Evolutionary conservation across 2,888 invertebrate genomes (phyloP).

Genomic region (Leptopilina drosophilae): DNA sequence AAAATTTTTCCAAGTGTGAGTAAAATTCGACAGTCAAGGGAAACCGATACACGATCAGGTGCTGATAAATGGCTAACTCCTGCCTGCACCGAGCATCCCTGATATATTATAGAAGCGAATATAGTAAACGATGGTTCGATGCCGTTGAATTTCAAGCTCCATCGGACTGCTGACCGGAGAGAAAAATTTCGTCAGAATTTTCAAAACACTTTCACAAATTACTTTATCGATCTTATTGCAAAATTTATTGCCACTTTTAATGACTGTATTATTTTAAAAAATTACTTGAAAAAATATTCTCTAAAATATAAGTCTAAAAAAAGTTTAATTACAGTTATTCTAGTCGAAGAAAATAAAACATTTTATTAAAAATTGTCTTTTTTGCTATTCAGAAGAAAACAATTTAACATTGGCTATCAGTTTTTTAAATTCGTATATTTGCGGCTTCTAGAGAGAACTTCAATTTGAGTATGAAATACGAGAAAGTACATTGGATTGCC

Average conservation of each 20-base stretch:
- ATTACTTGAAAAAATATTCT: too few relatives aligned
- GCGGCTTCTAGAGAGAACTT: neutral
- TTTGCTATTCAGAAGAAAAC: neutral
- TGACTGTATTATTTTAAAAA: neutral
- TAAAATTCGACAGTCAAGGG: constrained; percentile 26
- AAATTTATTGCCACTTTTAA: constrained; percentile 15
- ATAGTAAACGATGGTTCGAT: constrained; percentile 34
- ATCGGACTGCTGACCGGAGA: constrained; percentile 39
- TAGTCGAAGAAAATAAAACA: too few relatives aligned
- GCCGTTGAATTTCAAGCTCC: constrained; percentile 39
- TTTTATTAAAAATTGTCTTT: too few relatives aligned
- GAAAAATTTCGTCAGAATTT: constrained; percentile 30
- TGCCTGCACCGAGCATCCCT: constrained; percentile 40
- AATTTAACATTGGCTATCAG: neutral
- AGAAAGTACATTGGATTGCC: constrained; percentile 15
- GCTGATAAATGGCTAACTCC: constrained; percentile 42
- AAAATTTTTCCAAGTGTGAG: constrained; percentile 4
- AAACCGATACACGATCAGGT: constrained; percentile 42
- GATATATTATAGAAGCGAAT: constrained; percentile 41
- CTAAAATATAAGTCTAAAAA: too few relatives aligned
- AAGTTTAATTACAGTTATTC: too few relatives aligned
- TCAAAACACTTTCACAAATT: constrained; percentile 25
- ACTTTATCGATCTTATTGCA: constrained; percentile 1
- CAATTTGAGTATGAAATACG: constrained; percentile 7
- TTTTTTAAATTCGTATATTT: constrained; percentile 1